These are phyloP conservation scores for Dicerorhinus sumatrensis DNA, from an alignment of 2,113 vertebrate genomes.

Conservation along the genomic window DNA sequence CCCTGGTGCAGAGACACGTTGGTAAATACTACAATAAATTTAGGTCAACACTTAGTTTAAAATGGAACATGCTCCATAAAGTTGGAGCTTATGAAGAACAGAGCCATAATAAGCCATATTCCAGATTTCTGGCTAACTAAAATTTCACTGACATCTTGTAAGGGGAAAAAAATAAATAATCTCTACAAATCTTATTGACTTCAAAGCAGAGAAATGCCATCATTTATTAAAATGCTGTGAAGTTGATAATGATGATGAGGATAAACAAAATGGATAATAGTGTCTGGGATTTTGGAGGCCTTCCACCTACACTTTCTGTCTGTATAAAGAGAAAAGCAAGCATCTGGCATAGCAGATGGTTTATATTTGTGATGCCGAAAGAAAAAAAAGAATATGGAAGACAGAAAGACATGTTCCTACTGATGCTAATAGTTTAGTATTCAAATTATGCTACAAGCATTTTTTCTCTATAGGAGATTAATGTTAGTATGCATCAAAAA, in stretches of 20 bases:
- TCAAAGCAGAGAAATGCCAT: slow-evolving; percentile 57
- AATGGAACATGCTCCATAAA: slow-evolving; percentile 41
- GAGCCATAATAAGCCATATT: slow-evolving; percentile 14
- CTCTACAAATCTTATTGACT: slow-evolving; percentile 38
- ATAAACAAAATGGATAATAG: slow-evolving; percentile 80
- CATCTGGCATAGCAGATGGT: slow-evolving; percentile 88
- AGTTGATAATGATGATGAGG: slow-evolving; percentile 79
- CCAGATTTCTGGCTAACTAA: slow-evolving; percentile 54
- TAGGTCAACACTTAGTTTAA: slow-evolving; percentile 28
- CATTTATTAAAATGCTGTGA: slow-evolving; percentile 78
- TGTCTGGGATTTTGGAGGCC: slow-evolving; percentile 75
- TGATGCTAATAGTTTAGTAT: slow-evolving; percentile 75
- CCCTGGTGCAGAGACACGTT: background rate
- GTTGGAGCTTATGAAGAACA: background rate
- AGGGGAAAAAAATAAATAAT: background rate
- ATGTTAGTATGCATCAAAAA: slow-evolving; percentile 74
- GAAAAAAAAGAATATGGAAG: slow-evolving; percentile 64
- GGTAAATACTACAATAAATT: slow-evolving; percentile 66
- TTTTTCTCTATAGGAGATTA: slow-evolving; percentile 79
- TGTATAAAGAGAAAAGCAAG: slow-evolving; percentile 74
- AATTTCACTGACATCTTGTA: slow-evolving; percentile 52
- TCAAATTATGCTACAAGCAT: slow-evolving; percentile 75
- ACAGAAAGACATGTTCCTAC: slow-evolving; percentile 79
- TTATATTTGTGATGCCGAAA: slow-evolving; percentile 83
- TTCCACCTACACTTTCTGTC: slow-evolving; percentile 72